Evolutionary conservation across 2,888 invertebrate genomes (phyloP).

Genomic region (Drosophila mimetica): DNA sequence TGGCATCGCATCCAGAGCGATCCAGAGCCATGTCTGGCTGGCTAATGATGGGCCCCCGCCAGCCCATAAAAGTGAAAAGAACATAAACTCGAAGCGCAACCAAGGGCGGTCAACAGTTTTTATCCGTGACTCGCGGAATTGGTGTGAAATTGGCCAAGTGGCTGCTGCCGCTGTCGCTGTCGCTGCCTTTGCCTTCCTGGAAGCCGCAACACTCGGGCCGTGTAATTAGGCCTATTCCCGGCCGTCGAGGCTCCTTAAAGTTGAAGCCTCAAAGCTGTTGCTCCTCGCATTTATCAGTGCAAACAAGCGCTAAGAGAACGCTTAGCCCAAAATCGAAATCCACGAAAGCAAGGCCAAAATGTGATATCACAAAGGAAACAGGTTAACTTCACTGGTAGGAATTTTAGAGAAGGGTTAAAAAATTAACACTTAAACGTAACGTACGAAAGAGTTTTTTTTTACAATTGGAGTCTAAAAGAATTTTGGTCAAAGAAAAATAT

Average conservation of each 20-base stretch:
- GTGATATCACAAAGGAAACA: constrained; percentile 12
- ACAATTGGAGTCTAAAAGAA: too few species aligned
- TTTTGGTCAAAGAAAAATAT: too few species aligned
- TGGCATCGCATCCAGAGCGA: constrained; percentile 6
- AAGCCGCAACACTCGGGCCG: constrained; percentile 44
- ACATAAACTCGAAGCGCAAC: constrained; percentile 47
- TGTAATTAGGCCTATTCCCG: constrained; percentile 66
- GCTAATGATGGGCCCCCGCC: constrained; percentile 59
- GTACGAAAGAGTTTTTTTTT: too few species aligned
- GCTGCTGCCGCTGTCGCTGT: too few species aligned
- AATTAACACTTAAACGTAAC: neutral
- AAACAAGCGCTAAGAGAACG: constrained; percentile 72
- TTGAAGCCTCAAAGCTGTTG: constrained; percentile 17
- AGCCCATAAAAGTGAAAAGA: constrained; percentile 53
- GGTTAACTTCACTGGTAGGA: neutral
- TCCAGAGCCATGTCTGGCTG: constrained; percentile 39
- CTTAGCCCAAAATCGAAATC: constrained; percentile 48
- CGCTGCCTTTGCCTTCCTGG: constrained; percentile 53
- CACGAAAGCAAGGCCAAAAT: constrained; percentile 1
- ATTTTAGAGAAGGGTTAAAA: neutral
- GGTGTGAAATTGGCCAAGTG: constrained; percentile 74
- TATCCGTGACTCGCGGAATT: constrained; percentile 49
- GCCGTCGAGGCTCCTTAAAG: constrained; percentile 9
- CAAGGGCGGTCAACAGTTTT: neutral
- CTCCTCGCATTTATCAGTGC: constrained; percentile 75